Base-by-base conservation (phyloP, 2,797 vertebrate species). In the Crax fasciolata region DNA sequence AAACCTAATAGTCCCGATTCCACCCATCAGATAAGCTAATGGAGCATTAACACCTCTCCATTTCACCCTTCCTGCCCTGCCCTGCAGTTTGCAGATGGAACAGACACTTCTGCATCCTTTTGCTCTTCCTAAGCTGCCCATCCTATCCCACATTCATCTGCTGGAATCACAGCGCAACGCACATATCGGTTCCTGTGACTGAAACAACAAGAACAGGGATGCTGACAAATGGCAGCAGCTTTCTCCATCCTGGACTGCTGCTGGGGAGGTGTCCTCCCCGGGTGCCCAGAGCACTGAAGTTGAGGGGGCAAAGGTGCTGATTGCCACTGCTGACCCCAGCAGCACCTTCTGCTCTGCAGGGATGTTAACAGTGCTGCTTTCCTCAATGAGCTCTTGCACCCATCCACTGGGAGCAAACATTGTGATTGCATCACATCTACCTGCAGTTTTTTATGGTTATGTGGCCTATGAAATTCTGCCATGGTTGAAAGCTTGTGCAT, bases 31-130 rank as follows among this genome's bases (percentile, higher is more conserved):
- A 95, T 88, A 79, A 97, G 58, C 30, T 19, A 23, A 25, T 24
- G 90, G 86, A 94, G 78, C 68, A 41, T 52, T 55, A 20, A 12
- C 44, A 11, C 73, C 84, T 59, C 73, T 79, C 84, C 58, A 61
- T 39, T 83, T 94, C 94, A 73, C 87, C 91, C 94, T 96, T 97
- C 94, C 84, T 95, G 94, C 89, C 87, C 90, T 97, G 91, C 89
- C 94, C 93, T 77, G 86, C 43, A 12, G 48, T 75, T 62, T 41
- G 66, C 91, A 7, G 59, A 30, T 21, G 79, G 87, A 94, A 91
- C 49, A 41, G 80, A 9, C 1, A 13, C 46, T 63, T 51, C 41
- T 66, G 82, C 57, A 58, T 74, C 89, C 78, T 83, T 94, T 74
- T 80, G 55, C 81, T 80, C 77, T 51, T 17, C 13, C 39, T 44